Percentiles rank a stretch among this genome's conserved stretches.
Evolutionary conservation across 2,797 vertebrate genomes (phyloP).

Genomic region (Odontamblyopus lacepedii): DNA sequence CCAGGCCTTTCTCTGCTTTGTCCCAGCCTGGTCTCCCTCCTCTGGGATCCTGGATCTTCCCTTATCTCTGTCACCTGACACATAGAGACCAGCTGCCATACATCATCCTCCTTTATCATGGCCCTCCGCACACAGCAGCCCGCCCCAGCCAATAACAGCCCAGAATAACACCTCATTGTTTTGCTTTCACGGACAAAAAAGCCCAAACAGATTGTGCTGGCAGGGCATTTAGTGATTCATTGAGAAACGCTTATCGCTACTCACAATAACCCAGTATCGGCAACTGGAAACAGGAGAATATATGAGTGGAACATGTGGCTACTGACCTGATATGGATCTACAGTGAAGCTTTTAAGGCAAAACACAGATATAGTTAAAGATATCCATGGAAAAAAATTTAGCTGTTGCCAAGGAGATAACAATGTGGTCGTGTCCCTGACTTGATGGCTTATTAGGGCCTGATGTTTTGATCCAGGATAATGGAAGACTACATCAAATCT

Average conservation of each 20-base stretch:
- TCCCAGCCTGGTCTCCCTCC: constrained; percentile 63
- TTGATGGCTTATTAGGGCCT: constrained; percentile 56
- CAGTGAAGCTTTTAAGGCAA: neutral
- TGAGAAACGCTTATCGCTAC: constrained; percentile 52
- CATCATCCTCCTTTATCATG: constrained; percentile 56
- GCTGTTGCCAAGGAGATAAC: constrained; percentile 42
- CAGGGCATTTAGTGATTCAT: constrained; percentile 52
- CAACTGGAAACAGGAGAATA: constrained; percentile 34
- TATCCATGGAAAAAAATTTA: constrained; percentile 3
- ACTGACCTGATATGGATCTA: constrained; percentile 39
- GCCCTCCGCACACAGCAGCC: constrained; percentile 39
- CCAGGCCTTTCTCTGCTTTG: constrained; percentile 31
- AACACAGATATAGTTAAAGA: neutral
- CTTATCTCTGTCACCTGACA: constrained; percentile 59
- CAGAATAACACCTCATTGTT: constrained; percentile 45
- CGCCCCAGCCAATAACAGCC: constrained; percentile 42
- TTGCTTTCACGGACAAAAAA: constrained; percentile 38
- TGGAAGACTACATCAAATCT: constrained; percentile 36
- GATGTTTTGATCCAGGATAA: constrained; percentile 34
- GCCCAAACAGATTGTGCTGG: constrained; percentile 50
- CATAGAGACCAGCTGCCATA: constrained; percentile 56
- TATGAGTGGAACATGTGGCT: constrained; percentile 32
- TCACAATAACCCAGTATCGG: constrained; percentile 40
- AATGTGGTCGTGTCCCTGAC: constrained; percentile 35
- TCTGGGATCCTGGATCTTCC: constrained; percentile 45